phyloP scores from a whole-genome alignment of 1,140 invertebrate genomes.

The Brachionus asplanchnoidis region DNA sequence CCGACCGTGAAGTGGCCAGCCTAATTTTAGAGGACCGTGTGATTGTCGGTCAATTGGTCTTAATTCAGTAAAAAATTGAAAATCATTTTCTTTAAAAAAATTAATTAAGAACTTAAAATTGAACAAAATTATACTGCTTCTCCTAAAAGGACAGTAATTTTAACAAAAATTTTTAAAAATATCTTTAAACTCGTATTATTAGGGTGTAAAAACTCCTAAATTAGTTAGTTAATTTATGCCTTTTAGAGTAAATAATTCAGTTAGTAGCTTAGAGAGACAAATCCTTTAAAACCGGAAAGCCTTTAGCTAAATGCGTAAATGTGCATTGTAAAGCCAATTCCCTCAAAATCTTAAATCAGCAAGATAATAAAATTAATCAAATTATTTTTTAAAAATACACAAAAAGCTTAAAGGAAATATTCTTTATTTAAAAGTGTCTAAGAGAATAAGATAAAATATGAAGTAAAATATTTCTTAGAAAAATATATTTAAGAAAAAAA shows the following conservation, averaged over 20 bases:
- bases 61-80: background rate
- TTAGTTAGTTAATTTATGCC: background rate
- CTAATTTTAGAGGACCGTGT: too few species aligned
- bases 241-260: background rate
- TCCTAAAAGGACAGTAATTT: background rate
- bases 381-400: too few species aligned
- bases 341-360: too few species aligned
- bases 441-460: too few species aligned
- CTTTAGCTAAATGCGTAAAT: background rate
- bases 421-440: too few species aligned
- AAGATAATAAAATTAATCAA: too few species aligned
- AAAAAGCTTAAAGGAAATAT: too few species aligned
- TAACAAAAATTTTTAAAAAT: background rate
- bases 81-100: background rate
- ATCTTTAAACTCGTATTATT: background rate
- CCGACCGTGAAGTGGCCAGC: too few species aligned
- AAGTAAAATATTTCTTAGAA: too few species aligned
- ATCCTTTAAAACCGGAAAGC: background rate
- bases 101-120: background rate
- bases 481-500: too few species aligned
- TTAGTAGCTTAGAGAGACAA: background rate
- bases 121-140: background rate
- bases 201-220: background rate
- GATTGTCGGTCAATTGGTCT: too few species aligned
- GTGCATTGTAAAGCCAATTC: too few species aligned